Conservation (phyloP, 2,113 vertebrate genomes). For the Spermophilus dauricus region DNA sequence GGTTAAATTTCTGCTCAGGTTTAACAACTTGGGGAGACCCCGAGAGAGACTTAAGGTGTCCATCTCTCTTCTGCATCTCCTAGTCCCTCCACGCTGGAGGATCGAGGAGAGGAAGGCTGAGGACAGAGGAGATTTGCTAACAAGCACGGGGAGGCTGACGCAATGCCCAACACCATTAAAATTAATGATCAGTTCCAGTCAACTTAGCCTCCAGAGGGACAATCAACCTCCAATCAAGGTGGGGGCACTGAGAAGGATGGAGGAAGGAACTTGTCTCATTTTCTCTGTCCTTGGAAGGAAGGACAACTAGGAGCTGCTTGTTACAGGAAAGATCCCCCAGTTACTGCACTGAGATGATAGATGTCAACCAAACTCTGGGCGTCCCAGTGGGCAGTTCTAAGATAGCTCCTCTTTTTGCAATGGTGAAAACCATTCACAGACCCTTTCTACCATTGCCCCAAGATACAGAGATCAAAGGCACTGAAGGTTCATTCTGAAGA, state of each 20-base stretch:
- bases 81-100: not conserved
- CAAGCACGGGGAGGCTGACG: not conserved
- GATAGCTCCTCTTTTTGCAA: not conserved
- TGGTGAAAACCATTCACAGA: not conserved
- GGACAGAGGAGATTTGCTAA: not conserved
- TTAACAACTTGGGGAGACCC: not conserved
- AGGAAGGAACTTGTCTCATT: not conserved
- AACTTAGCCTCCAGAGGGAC: not conserved
- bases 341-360: too few species aligned
- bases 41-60: not conserved
- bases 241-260: not conserved
- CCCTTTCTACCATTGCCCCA: not conserved
- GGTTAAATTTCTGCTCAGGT: not conserved
- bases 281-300: not conserved
- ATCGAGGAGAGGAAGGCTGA: not conserved
- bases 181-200: not conserved
- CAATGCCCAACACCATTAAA: not conserved
- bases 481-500: not conserved
- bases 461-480: not conserved
- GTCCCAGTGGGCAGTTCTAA: not conserved
- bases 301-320: not conserved
- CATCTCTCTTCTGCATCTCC: not conserved
- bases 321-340: not conserved
- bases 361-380: not conserved
- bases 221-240: not conserved